These are phyloP conservation scores for Harpegnathos saltator DNA, from an alignment of 1,140 invertebrate genomes.

Conservation along the genomic window DNA sequence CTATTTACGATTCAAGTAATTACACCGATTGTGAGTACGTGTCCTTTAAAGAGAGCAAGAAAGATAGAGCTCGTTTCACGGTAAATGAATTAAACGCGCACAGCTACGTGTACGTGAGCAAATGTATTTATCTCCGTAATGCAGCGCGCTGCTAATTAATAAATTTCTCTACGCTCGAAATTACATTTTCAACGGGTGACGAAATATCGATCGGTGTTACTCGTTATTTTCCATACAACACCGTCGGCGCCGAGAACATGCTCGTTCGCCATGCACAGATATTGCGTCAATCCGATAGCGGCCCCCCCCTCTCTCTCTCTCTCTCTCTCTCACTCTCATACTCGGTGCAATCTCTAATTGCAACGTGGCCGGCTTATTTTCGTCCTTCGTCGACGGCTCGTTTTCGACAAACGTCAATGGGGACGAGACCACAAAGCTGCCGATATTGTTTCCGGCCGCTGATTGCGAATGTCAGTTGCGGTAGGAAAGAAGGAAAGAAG, in stretches of 20 bases:
- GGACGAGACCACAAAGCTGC: conserved; percentile 41
- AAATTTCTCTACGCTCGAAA: conserved; percentile 13
- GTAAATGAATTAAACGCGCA: neutral
- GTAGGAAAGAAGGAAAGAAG: conserved; percentile 33
- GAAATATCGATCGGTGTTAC: conserved; percentile 18
- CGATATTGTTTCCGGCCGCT: conserved; percentile 78
- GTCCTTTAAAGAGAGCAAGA: neutral
- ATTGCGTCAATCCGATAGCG: neutral
- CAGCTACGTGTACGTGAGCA: neutral
- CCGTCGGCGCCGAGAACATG: neutral
- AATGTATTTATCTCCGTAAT: neutral
- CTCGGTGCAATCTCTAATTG: conserved; percentile 52
- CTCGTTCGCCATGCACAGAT: conserved; percentile 7
- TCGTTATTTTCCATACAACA: conserved; percentile 27
- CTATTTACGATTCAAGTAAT: conserved; percentile 2
- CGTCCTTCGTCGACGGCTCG: conserved; percentile 7
- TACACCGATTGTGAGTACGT: neutral
- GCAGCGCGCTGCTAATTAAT: conserved; percentile 18
- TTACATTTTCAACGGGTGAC: conserved; percentile 31
- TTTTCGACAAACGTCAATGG: conserved; percentile 25
- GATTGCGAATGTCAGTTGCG: conserved; percentile 75
- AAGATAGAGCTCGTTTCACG: neutral
- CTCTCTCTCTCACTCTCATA: neutral
- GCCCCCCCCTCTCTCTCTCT: neutral
- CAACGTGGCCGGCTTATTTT: conserved; percentile 56